Evolutionary conservation across 2,113 vertebrate genomes (phyloP).

Genomic region (Dermatemys mawii): DNA sequence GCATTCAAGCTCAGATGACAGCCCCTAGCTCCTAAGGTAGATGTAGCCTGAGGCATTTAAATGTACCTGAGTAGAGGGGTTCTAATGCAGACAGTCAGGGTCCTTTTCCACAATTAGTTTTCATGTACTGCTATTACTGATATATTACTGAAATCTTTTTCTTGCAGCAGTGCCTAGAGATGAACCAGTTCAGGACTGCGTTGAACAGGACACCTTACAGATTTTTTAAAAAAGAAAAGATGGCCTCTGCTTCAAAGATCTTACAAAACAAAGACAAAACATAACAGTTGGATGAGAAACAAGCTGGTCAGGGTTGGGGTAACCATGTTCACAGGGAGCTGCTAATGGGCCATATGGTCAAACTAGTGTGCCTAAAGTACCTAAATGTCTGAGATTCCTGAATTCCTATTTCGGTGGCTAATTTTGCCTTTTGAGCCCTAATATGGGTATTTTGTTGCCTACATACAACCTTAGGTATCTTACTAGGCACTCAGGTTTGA

Average conservation of each 20-base stretch:
- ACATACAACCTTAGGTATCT: neutral
- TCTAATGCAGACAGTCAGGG: neutral
- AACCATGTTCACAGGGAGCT: neutral
- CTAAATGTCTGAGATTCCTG: accelerated
- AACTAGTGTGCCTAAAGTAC: neutral
- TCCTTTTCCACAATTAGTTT: neutral
- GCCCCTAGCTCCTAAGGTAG: neutral
- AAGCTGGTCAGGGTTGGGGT: neutral
- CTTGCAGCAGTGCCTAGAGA: neutral
- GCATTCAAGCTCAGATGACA: neutral
- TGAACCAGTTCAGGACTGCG: neutral
- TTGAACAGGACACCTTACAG: neutral
- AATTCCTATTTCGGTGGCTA: neutral
- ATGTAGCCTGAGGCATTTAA: neutral
- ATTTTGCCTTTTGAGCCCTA: neutral
- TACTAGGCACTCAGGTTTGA: neutral
- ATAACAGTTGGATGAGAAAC: neutral
- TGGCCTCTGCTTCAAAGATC: neutral
- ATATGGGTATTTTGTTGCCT: neutral
- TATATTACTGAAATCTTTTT: neutral
- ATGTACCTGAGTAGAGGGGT: neutral
- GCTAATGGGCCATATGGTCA: neutral
- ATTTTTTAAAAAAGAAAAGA: neutral
- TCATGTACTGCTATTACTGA: neutral
- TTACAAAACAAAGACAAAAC: neutral